Conservation (phyloP, 2,888 invertebrate species). For the Bibio marci region DNA sequence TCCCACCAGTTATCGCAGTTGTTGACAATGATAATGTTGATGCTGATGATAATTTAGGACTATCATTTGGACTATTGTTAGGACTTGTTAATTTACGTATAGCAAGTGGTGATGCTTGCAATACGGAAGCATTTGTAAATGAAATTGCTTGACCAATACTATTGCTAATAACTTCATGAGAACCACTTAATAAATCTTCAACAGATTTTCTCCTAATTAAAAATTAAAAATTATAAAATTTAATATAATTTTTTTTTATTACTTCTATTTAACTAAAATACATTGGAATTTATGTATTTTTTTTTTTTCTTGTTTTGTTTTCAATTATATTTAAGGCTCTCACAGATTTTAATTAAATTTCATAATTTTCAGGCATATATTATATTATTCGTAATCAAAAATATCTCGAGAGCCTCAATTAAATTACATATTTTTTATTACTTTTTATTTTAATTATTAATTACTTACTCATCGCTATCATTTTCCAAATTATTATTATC, state of each 20-base stretch:
- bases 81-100: slow-evolving; percentile 13
- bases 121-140: slow-evolving; percentile 35
- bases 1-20: slow-evolving; percentile 13
- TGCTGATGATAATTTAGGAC: slow-evolving; percentile 21
- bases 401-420: too few species aligned
- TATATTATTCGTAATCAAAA: too few species aligned
- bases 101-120: slow-evolving; percentile 31
- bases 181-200: slow-evolving; percentile 44
- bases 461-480: too few species aligned
- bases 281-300: too few species aligned
- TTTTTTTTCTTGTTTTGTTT: too few species aligned
- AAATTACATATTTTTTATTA: too few species aligned
- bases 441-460: too few species aligned
- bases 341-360: too few species aligned
- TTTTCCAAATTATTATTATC: too few species aligned
- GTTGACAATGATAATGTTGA: slow-evolving; percentile 6
- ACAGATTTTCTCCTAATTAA: slow-evolving; percentile 42
- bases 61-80: slow-evolving; percentile 19
- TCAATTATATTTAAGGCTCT: too few species aligned
- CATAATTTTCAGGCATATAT: too few species aligned
- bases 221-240: slow-evolving; percentile 2
- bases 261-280: too few species aligned
- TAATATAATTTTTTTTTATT: neutral
- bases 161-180: slow-evolving; percentile 45
- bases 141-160: slow-evolving; percentile 44